Conservation (phyloP, 2,113 vertebrate genomes). For the Rhea pennata region DNA sequence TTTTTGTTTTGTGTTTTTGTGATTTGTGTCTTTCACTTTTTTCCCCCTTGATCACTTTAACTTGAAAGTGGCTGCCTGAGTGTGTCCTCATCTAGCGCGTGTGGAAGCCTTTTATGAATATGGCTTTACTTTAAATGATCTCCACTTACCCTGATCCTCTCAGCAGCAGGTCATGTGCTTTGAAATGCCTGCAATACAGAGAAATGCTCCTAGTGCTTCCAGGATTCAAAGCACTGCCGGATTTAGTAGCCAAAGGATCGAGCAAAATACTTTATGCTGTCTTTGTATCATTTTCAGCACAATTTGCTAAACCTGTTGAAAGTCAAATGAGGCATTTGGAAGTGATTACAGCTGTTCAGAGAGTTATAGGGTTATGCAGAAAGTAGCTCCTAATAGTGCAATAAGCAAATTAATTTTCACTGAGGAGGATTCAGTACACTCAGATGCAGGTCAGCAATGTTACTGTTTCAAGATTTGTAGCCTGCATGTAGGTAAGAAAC, state of each 20-base stretch:
- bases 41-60: background rate
- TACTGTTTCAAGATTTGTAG: background rate
- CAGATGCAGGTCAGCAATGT: background rate
- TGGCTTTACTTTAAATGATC: background rate
- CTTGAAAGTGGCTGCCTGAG: background rate
- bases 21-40: background rate
- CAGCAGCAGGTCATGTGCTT: constrained; percentile 50
- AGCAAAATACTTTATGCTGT: background rate
- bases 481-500: background rate
- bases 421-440: background rate
- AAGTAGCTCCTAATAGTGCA: background rate
- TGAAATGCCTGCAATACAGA: background rate
- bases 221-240: background rate
- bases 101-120: background rate
- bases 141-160: constrained; percentile 17
- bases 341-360: background rate
- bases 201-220: background rate
- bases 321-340: background rate
- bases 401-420: background rate
- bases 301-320: background rate
- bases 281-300: background rate
- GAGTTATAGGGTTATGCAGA: fast-evolving
- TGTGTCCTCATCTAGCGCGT: background rate
- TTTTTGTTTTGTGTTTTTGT: background rate
- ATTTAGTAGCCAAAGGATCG: background rate